Base-by-base conservation (phyloP, 2,113 vertebrate genomes). In the Rhea pennata region DNA sequence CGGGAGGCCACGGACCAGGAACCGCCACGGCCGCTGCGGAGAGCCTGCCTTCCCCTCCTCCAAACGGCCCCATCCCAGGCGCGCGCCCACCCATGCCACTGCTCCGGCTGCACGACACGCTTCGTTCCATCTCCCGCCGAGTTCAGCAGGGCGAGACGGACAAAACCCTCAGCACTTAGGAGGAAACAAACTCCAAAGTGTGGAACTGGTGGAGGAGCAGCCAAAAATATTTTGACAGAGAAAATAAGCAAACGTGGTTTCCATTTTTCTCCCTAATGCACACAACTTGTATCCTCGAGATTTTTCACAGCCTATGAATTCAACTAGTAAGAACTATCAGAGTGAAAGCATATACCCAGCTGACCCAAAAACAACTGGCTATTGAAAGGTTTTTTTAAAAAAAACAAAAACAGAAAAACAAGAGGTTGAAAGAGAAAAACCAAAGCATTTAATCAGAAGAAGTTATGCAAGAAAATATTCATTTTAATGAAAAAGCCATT, bases 111-210 rank as follows among this genome's bases (percentile, higher is more conserved):
- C 20, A 40, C 26, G 36, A 29, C 36, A 27, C 15, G 33, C 20
- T 36, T 27, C 53, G 36, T 8, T 54, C 50, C 27, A 19, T 36
- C 29, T 42, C 36, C 53, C 24, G 12, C 46, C 24, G 23, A 39
- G n/a, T 39, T 21, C 36, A 10, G 42, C 0, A 8, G 42, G 67
- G 22, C 0, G 3, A 39, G 72, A 67, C 5, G 33, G 48, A 39
- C 67, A 79, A 56, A 80, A 65, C 5, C 54, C 69, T 36, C 40
- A 70, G 6, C 0, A 0, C 17, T 20, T 39, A 15, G 51, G 27
- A 29, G 16, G 54, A 76, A 70, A 83, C 1, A 14, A 42, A 72
- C 40, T 29, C 67, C 26, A 5, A 71, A 78, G 20, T 0, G 33
- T 50, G 59, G 67, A 59, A 88, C 11, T 15, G 4, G 1, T 17